phyloP scores from a whole-genome alignment of 2,797 vertebrate genomes.

The Chelon auratus region DNA sequence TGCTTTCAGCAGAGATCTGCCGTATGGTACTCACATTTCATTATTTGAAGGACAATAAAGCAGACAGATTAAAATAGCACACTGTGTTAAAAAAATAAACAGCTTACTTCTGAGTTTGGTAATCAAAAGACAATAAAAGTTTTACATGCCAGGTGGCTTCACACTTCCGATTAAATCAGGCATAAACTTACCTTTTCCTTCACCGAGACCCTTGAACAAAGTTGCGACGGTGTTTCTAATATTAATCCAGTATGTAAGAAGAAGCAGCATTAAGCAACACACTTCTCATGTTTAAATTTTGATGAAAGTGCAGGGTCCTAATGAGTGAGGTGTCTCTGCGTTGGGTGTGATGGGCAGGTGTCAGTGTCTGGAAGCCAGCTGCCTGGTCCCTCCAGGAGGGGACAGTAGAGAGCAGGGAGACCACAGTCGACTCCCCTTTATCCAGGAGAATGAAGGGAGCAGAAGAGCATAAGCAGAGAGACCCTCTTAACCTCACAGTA shows the following conservation, averaged over 20 bases:
- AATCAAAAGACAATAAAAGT: constrained; percentile 64
- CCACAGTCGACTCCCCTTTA: constrained; percentile 32
- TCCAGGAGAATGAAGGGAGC: constrained; percentile 24
- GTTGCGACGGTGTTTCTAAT: constrained; percentile 10
- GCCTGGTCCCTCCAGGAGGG: constrained; percentile 73
- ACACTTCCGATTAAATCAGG: constrained; percentile 38
- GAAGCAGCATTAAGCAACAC: constrained; percentile 11
- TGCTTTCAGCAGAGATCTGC: constrained; percentile 60
- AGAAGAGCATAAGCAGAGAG: constrained; percentile 8
- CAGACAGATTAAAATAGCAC: constrained; percentile 49
- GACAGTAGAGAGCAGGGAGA: constrained; percentile 77
- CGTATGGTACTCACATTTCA: constrained; percentile 49
- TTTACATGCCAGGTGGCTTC: constrained; percentile 35
- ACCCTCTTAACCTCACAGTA: constrained; percentile 28
- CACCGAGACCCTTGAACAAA: constrained; percentile 36
- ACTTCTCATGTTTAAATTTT: constrained; percentile 8
- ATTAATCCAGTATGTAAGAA: constrained; percentile 20
- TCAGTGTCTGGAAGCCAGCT: constrained; percentile 51
- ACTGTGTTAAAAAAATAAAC: constrained; percentile 50
- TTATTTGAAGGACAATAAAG: constrained; percentile 65
- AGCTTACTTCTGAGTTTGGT: constrained; percentile 40
- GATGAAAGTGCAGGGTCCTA: background rate
- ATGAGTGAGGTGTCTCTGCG: constrained; percentile 5
- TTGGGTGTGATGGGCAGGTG: constrained; percentile 62
- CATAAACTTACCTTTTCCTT: constrained; percentile 33